Percentiles rank a stretch among this genome's conserved stretches.
These are phyloP conservation scores for Panurus biarmicus DNA, from an alignment of 2,113 vertebrate genomes.

Conservation along the genomic window DNA sequence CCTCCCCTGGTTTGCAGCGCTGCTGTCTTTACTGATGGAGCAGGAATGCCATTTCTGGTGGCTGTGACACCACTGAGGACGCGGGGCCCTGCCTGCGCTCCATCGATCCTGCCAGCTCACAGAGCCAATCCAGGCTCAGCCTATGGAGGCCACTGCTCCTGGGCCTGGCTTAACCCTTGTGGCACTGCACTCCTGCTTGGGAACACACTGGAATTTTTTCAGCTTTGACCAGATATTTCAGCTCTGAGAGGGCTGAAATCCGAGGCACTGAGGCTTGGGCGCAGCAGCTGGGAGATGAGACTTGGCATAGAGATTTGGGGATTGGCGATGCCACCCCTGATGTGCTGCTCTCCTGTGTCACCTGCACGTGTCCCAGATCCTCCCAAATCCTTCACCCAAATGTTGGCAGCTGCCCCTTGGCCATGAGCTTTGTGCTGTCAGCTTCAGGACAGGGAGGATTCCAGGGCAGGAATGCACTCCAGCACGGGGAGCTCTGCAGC, in stretches of 20 bases:
- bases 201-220: not conserved
- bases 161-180: not conserved
- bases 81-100: not conserved
- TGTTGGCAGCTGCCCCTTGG: not conserved
- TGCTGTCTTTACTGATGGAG: not conserved
- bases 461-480: too few relatives aligned
- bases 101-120: not conserved
- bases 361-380: not conserved
- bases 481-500: not conserved
- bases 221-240: not conserved
- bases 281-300: not conserved
- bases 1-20: not conserved
- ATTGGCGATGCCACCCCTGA: not conserved
- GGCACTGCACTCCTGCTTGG: not conserved
- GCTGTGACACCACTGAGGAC: not conserved
- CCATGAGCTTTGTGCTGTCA: not conserved
- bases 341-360: not conserved
- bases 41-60: not conserved
- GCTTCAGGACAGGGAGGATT: not conserved
- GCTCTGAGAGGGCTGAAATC: not conserved
- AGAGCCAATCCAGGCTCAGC: not conserved
- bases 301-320: too few relatives aligned
- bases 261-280: accelerated
- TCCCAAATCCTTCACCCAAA: not conserved
- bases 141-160: not conserved